A percentile compares a stretch with the other conserved stretches of the same genome.
Evolutionary conservation across 2,797 vertebrate species (phyloP).

Genomic region (Spea hammondii): DNA sequence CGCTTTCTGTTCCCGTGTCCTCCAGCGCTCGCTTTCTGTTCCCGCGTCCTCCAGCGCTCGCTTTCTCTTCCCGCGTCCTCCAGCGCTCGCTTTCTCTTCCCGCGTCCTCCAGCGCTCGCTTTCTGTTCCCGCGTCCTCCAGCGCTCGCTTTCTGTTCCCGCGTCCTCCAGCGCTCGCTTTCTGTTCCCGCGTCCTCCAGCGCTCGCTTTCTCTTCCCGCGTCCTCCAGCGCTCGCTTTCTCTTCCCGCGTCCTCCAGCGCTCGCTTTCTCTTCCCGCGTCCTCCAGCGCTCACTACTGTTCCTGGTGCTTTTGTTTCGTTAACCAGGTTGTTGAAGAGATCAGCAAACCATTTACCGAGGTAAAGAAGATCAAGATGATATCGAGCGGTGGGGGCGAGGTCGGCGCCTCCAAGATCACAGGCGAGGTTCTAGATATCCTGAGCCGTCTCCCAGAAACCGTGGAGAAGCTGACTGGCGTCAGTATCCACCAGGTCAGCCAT

Average conservation of each 20-base stretch:
- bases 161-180: no score
- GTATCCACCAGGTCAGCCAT: slow-evolving; percentile 79
- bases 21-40: no score
- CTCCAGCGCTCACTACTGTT: no score
- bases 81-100: no score
- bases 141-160: no score
- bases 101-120: no score
- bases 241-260: no score
- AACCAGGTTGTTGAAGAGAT: slow-evolving; percentile 86
- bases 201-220: no score
- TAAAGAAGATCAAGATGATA: slow-evolving; percentile 85
- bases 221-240: no score
- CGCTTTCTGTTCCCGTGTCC: no score
- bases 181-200: background rate
- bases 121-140: no score
- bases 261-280: background rate
- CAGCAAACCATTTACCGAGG: slow-evolving; percentile 75
- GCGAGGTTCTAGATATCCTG: slow-evolving; percentile 88
- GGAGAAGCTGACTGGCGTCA: slow-evolving; percentile 84
- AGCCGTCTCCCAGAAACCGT: slow-evolving; percentile 73
- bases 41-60: no score
- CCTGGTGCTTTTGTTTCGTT: background rate
- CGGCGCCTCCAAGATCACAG: slow-evolving; percentile 81
- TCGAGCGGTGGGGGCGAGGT: slow-evolving; percentile 82
- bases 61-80: background rate